Conservation (phyloP, 2,797 vertebrate genomes). For the Sebastes kiyomatsui region DNA sequence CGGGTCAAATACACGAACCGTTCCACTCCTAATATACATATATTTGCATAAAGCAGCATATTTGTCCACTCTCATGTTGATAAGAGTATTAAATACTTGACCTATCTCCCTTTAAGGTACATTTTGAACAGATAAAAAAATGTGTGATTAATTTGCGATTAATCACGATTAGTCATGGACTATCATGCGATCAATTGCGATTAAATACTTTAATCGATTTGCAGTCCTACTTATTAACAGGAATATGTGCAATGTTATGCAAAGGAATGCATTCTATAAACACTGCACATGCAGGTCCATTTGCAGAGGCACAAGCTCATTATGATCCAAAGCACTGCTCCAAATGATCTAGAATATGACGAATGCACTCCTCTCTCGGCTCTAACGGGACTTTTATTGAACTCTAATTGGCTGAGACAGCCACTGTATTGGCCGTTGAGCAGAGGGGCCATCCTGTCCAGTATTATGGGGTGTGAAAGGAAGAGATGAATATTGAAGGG, state of each 20-base stretch:
- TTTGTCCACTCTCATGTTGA: no score
- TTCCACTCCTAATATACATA: no score
- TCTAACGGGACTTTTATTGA: constrained; percentile 54
- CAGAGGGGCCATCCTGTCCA: constrained; percentile 53
- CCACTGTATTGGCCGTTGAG: constrained; percentile 57
- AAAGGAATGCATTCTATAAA: neutral
- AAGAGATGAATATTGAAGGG: constrained; percentile 76
- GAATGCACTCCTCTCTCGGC: constrained; percentile 36
- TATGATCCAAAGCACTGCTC: constrained; percentile 5
- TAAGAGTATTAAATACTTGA: no score
- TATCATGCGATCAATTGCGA: no score
- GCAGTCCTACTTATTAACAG: neutral
- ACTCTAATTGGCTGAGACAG: constrained; percentile 70
- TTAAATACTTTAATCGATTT: no score
- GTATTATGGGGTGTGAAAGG: constrained; percentile 63
- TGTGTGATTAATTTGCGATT: no score
- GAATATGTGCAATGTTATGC: neutral
- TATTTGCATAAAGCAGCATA: no score
- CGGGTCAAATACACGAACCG: no score
- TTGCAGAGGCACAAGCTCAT: neutral
- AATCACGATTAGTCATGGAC: no score
- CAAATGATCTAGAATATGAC: constrained; percentile 43
- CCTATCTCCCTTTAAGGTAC: no score
- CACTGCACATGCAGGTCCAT: neutral
- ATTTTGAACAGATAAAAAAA: no score